Evolutionary conservation across 2,113 vertebrate species (phyloP).

Genomic region (Campylomormyrus tamandua): DNA sequence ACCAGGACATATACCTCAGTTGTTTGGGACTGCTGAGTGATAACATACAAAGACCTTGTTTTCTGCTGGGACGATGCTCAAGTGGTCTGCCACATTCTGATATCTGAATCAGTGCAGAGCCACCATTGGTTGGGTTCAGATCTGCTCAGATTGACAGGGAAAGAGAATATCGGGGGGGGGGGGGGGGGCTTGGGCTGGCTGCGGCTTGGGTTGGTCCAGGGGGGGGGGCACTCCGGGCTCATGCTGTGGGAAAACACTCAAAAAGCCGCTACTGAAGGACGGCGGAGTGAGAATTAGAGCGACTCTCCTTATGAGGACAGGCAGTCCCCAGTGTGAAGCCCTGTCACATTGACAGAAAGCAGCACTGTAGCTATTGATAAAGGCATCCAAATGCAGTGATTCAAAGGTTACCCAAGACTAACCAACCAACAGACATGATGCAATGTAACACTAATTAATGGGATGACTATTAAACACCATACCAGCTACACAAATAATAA

Average conservation of each 20-base stretch:
- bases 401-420: neutral
- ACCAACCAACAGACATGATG: neutral
- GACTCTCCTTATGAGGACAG: neutral
- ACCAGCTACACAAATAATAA: neutral
- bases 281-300: neutral
- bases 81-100: neutral
- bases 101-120: neutral
- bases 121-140: neutral
- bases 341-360: neutral
- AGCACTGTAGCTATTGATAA: neutral
- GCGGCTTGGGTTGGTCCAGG: neutral
- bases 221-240: neutral
- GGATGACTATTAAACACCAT: neutral
- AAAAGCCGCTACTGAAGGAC: neutral
- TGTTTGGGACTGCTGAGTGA: neutral
- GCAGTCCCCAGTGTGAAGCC: neutral
- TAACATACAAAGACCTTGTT: neutral
- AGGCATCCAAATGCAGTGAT: neutral
- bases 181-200: neutral
- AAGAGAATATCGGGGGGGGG: neutral
- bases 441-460: neutral
- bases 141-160: neutral
- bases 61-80: neutral
- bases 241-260: neutral
- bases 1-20: neutral